These are phyloP conservation scores for Pangasianodon hypophthalmus DNA, from an alignment of 2,113 vertebrate genomes.

Conservation along the genomic window DNA sequence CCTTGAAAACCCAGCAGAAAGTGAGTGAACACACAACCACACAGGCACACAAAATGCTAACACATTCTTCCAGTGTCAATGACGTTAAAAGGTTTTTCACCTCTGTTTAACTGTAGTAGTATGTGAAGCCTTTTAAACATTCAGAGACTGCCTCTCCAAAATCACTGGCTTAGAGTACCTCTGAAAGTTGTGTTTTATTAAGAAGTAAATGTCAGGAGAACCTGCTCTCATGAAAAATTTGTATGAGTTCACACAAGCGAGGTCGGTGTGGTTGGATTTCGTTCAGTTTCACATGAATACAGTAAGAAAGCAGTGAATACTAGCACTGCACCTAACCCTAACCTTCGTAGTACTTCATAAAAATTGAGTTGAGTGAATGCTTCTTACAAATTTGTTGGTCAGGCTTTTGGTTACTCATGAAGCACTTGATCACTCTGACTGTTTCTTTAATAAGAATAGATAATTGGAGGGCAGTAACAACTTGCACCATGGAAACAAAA, in stretches of 20 bases:
- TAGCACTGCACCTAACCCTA: not conserved
- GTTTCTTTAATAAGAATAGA: not conserved
- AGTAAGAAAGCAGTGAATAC: not conserved
- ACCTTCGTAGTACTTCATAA: not conserved
- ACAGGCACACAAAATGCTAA: not conserved
- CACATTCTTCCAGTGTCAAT: not conserved
- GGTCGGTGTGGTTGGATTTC: not conserved
- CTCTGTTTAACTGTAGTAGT: not conserved
- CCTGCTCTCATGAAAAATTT: not conserved
- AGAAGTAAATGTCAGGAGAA: slow-evolving; percentile 1
- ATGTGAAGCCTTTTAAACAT: slow-evolving; percentile 3
- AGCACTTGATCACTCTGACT: not conserved
- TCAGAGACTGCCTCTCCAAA: not conserved
- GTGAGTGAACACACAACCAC: not conserved
- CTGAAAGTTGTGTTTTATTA: slow-evolving; percentile 2
- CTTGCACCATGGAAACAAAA: not conserved
- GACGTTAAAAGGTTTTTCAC: not conserved
- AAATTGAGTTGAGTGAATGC: not conserved
- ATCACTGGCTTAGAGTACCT: not conserved
- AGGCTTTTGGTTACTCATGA: not conserved
- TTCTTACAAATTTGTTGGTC: not conserved
- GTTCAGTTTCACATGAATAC: not conserved
- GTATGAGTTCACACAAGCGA: not conserved
- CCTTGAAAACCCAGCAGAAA: not conserved
- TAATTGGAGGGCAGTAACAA: not conserved